phyloP scores from a whole-genome alignment of 1,140 invertebrate species.

The Aricia agestis region DNA sequence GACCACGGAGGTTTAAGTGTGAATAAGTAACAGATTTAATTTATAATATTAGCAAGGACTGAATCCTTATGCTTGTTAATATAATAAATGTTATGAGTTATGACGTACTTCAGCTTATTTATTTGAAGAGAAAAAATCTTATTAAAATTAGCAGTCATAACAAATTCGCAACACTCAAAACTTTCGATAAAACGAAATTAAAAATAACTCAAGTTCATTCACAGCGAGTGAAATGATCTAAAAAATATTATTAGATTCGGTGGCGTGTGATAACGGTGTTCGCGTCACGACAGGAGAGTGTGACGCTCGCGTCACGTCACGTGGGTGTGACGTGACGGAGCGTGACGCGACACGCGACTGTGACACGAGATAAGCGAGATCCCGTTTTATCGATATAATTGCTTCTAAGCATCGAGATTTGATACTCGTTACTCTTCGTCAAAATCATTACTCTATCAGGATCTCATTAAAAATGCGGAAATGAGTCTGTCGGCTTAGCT shows the following conservation, averaged over 20 bases:
- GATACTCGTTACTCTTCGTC: no score
- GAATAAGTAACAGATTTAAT: no score
- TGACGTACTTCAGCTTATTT: no score
- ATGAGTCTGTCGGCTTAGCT: no score
- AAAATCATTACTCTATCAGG: no score
- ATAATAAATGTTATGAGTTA: no score
- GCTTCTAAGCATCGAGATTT: not conserved
- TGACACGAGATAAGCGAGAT: slow-evolving; percentile 40
- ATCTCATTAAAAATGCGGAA: no score
- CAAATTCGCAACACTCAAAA: not conserved
- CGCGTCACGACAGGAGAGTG: slow-evolving; percentile 23
- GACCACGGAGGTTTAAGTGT: no score
- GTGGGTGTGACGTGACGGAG: slow-evolving; percentile 31
- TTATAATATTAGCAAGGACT: no score
- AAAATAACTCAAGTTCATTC: slow-evolving; percentile 8
- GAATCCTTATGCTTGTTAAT: no score
- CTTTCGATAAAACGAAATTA: not conserved
- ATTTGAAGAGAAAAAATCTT: no score
- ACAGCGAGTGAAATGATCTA: slow-evolving; percentile 9
- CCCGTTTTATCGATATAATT: not conserved
- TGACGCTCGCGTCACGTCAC: slow-evolving; percentile 28
- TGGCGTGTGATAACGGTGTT: slow-evolving; percentile 34
- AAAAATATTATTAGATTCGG: slow-evolving; percentile 32
- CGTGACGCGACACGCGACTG: slow-evolving; percentile 31
- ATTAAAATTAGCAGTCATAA: no score